A percentile compares a stretch with the other conserved stretches of the same genome.
phyloP scores from a whole-genome alignment of 2,797 vertebrate species.

The Pogonophryne albipinna region DNA sequence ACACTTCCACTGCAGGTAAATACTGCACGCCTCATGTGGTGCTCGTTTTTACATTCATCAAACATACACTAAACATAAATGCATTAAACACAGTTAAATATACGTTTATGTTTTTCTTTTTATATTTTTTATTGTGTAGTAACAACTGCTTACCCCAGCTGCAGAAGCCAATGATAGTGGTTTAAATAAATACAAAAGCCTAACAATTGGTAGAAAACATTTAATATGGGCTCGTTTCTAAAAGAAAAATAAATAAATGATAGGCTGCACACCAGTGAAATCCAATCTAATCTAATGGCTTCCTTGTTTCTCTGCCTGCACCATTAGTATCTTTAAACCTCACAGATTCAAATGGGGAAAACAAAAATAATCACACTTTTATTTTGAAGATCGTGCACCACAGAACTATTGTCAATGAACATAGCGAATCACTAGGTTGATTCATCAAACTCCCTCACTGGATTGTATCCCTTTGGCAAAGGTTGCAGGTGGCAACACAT shows the following conservation, averaged over 20 bases:
- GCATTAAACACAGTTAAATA: neutral
- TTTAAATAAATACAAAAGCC: neutral
- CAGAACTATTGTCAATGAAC: conserved; percentile 17
- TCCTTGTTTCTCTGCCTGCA: neutral
- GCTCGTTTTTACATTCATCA: neutral
- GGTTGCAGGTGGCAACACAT: conserved; percentile 40
- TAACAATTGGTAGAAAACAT: neutral
- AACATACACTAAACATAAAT: neutral
- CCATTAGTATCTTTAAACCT: neutral
- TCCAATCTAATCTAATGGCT: neutral
- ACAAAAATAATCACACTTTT: neutral
- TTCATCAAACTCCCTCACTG: conserved; percentile 35
- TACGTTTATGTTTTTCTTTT: neutral
- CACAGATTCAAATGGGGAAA: neutral
- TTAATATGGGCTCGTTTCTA: neutral
- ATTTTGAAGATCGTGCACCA: conserved; percentile 20
- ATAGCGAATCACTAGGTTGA: conserved; percentile 27
- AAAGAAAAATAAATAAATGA: conserved; percentile 1
- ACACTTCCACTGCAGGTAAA: conserved; percentile 99
- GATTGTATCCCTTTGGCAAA: conserved; percentile 44
- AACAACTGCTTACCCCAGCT: neutral
- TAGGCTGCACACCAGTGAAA: neutral
- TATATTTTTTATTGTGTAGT: neutral
- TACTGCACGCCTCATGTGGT: neutral
- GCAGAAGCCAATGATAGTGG: neutral